phyloP scores from a whole-genome alignment of 2,888 invertebrate species.

The Carabus problematicus region DNA sequence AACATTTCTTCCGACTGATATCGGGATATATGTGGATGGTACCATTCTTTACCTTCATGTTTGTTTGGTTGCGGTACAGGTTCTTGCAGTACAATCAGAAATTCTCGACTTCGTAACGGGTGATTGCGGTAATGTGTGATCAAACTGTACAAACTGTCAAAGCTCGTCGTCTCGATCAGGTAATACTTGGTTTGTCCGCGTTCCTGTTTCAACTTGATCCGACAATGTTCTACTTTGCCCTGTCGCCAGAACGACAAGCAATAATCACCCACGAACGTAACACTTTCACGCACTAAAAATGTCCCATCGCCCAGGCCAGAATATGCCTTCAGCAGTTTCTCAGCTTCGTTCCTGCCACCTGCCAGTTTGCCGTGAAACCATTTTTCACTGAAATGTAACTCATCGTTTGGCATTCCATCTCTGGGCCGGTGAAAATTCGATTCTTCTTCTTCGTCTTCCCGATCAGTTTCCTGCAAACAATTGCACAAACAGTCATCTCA shows the following conservation, averaged over 20 bases:
- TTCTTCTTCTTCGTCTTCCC: conserved; percentile 61
- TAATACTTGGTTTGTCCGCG: conserved; percentile 89
- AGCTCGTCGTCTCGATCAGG: conserved; percentile 84
- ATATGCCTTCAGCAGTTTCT: conserved; percentile 76
- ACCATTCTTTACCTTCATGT: conserved; percentile 94
- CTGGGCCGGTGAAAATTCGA: conserved; percentile 63
- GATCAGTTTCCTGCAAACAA: conserved; percentile 47
- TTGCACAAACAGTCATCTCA: background rate
- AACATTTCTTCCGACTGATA: conserved; percentile 88
- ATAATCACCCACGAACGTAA: conserved; percentile 95
- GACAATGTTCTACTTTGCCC: conserved; percentile 89
- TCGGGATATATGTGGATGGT: conserved; percentile 81
- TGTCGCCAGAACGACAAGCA: conserved; percentile 94
- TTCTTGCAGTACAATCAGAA: conserved; percentile 84
- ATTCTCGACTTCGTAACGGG: conserved; percentile 88
- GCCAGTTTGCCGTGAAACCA: conserved; percentile 93
- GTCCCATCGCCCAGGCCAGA: conserved; percentile 89
- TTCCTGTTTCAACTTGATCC: conserved; percentile 89
- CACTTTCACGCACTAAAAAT: conserved; percentile 91
- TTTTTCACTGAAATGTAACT: conserved; percentile 88
- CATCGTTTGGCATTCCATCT: conserved; percentile 79
- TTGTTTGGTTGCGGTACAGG: conserved; percentile 95
- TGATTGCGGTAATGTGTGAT: conserved; percentile 89
- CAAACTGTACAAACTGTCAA: conserved; percentile 90
- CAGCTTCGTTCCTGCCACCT: conserved; percentile 81